Evolutionary conservation across 2,797 vertebrate species (phyloP), one percentile per base, ranked within the genome.

Genomic region (Loris lydekkerianus): DNA sequence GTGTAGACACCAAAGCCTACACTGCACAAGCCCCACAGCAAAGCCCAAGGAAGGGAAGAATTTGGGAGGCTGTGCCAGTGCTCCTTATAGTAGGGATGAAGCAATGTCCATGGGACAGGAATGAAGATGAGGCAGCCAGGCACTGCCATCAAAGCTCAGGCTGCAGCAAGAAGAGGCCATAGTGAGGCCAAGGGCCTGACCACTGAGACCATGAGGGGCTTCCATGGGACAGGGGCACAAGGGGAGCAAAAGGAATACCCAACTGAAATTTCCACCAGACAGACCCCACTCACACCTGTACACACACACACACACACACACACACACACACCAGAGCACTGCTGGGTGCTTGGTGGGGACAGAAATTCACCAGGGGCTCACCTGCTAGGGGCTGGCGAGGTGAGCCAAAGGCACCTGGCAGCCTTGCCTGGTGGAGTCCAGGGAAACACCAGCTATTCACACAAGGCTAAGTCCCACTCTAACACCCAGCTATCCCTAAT

Each of bases 41-140:
- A 34, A 83, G 70, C 80, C 70, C 7, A 5, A 10, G 49, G 49
- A 4, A 27, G 27, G 18, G 21, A 49, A 58, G 43, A 25, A 0
- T 17, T 0, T 0, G 31, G 46, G 23, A 10, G 17, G 1, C 49
- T 3, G 21, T 2, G 0, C 40, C 1, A 5, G 53, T 0, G 40
- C 20, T 9, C n/a, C 80, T 3, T 20, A 34, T 0, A 3, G 25
- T 40, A 2, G 34, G 37, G 0, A 0, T 1, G 10, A 53, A 53
- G 14, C 49, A 15, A 53, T 53, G 49, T 53, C 49, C 49, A 5
- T 53, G 49, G 49, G 49, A 25, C 0, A 8, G 34, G 29, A 37
- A 7, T 60, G 53, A 14, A 65, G 60, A 58, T 3, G 2, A 2
- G 20, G 65, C 0, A 0, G 58, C 37, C 49, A 34, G 5, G 21